Conservation (phyloP, 2,113 vertebrate genomes). For the Budorcas taxicolor region DNA sequence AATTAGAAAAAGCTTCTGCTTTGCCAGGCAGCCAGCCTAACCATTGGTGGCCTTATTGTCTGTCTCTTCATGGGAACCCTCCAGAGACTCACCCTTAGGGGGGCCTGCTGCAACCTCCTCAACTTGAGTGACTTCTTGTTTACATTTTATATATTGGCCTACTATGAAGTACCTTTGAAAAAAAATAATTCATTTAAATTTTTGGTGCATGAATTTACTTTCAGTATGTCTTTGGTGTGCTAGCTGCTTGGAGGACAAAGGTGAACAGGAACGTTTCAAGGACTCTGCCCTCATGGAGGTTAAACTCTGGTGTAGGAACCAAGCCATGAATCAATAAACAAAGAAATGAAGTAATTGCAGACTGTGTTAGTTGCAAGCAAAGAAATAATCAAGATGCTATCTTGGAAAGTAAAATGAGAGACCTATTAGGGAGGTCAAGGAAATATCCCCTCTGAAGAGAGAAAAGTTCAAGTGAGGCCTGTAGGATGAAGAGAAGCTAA, state of each 20-base stretch:
- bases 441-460: background rate
- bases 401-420: background rate
- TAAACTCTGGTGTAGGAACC: background rate
- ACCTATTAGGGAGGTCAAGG: background rate
- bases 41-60: background rate
- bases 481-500: background rate
- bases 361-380: background rate
- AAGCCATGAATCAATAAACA: background rate
- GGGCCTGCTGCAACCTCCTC: background rate
- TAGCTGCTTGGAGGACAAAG: background rate
- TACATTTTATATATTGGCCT: background rate
- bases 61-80: background rate
- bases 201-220: background rate
- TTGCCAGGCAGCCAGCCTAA: background rate
- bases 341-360: background rate
- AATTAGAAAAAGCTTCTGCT: background rate
- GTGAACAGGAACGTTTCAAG: background rate
- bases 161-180: background rate
- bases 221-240: background rate
- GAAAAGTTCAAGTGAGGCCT: background rate
- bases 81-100: background rate
- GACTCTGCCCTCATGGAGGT: background rate
- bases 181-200: background rate
- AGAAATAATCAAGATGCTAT: background rate
- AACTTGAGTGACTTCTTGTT: background rate